Evolutionary conservation across 1,140 invertebrate species (phyloP).

Genomic region (Rhagoletis zephyria): DNA sequence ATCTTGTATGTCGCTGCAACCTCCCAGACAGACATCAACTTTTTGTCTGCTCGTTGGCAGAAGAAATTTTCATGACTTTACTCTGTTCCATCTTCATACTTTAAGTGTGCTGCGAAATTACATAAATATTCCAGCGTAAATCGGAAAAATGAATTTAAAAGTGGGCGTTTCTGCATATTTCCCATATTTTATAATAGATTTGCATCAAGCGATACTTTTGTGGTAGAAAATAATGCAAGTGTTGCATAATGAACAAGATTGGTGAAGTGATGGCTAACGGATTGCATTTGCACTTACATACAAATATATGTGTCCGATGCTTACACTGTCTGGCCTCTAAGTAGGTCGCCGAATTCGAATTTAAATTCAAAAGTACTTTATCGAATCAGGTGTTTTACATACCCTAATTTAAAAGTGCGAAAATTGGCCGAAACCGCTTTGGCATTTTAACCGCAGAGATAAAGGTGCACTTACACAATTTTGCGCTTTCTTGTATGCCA

Average conservation of each 20-base stretch:
- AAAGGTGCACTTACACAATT: no score
- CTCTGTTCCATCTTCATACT: neutral
- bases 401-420: no score
- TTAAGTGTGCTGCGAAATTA: neutral
- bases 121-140: no score
- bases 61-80: neutral
- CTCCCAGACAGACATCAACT: constrained; percentile 14
- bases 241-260: constrained; percentile 31
- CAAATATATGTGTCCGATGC: no score
- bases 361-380: no score
- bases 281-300: neutral
- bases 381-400: no score
- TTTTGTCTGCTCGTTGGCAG: constrained; percentile 6
- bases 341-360: no score
- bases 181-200: constrained; percentile 19
- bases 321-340: no score
- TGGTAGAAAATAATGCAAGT: neutral
- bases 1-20: neutral
- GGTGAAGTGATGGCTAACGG: neutral
- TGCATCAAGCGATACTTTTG: constrained; percentile 23
- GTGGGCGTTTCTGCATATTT: neutral
- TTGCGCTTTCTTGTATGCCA: no score
- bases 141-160: neutral
- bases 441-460: no score
- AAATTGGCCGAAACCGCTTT: no score